phyloP scores from a whole-genome alignment of 2,113 vertebrate genomes.

The Mormyrus lacerda region DNA sequence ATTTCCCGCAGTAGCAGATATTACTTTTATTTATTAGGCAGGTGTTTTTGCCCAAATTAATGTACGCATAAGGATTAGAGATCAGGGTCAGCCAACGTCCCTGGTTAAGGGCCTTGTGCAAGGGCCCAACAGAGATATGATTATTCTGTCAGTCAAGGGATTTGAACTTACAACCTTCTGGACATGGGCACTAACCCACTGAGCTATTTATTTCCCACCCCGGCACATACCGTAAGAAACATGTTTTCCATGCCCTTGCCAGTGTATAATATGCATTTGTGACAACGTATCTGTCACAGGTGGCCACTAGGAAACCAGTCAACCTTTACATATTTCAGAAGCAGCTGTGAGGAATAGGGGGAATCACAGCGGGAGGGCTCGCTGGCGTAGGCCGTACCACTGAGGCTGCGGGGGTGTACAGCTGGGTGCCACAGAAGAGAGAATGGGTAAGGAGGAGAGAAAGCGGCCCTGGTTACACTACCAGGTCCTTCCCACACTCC shows the following conservation, averaged over 20 bases:
- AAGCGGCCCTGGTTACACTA: neutral
- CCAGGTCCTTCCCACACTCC: neutral
- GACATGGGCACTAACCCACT: neutral
- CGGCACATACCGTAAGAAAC: neutral
- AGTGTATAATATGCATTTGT: neutral
- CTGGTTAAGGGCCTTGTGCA: neutral
- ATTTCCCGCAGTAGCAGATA: neutral
- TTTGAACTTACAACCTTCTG: neutral
- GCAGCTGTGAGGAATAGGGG: neutral
- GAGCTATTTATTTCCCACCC: neutral
- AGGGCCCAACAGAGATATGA: neutral
- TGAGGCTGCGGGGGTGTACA: neutral
- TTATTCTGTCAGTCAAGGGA: neutral
- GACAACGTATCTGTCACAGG: neutral
- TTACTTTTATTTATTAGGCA: neutral
- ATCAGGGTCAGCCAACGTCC: neutral
- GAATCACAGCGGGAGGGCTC: neutral
- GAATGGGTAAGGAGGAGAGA: neutral
- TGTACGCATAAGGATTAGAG: neutral
- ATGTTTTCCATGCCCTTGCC: neutral
- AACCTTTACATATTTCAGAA: neutral
- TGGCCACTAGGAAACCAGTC: slow-evolving; percentile 7
- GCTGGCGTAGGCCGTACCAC: neutral
- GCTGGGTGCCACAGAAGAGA: neutral
- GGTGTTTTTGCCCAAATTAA: neutral